phyloP scores from a whole-genome alignment of 2,113 vertebrate genomes.

The Ptyas mucosa region DNA sequence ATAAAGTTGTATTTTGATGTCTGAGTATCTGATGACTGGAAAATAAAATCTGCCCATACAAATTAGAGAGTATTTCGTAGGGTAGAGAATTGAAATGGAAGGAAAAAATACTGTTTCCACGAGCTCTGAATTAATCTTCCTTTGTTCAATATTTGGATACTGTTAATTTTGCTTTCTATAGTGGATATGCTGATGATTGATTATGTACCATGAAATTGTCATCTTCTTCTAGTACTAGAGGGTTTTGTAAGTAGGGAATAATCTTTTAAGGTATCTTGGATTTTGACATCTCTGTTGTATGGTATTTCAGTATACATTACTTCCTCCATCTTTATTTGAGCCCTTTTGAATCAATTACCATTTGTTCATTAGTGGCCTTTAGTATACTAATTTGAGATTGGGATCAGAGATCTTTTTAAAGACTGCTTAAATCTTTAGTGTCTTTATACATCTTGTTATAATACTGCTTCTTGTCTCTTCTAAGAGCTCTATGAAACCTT shows the following conservation, averaged over 20 bases:
- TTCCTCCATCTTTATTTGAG: not conserved
- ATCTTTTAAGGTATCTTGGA: not conserved
- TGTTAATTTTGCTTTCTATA: slow-evolving; percentile 50
- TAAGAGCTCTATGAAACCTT: not conserved
- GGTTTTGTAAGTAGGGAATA: not conserved
- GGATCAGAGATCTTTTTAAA: not conserved
- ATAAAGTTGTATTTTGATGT: slow-evolving; percentile 1
- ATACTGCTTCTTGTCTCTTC: not conserved
- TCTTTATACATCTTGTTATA: not conserved
- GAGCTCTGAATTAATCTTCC: slow-evolving; percentile 39
- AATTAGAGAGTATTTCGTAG: slow-evolving; percentile 13
- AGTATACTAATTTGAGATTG: not conserved
- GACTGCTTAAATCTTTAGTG: not conserved
- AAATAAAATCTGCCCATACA: slow-evolving; percentile 1
- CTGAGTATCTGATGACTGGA: slow-evolving; percentile 17
- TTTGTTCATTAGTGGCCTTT: not conserved
- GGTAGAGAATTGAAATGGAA: not conserved
- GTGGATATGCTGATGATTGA: slow-evolving; percentile 20
- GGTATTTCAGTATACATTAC: not conserved
- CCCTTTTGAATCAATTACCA: not conserved
- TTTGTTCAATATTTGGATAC: not conserved
- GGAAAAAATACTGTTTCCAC: slow-evolving; percentile 37
- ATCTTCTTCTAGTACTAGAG: not conserved
- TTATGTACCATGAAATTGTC: not conserved
- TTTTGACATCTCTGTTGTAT: not conserved